Percentiles rank a stretch among this genome's conserved stretches.
Conservation (phyloP, 2,113 vertebrate species). For the Gymnobelideus leadbeateri region DNA sequence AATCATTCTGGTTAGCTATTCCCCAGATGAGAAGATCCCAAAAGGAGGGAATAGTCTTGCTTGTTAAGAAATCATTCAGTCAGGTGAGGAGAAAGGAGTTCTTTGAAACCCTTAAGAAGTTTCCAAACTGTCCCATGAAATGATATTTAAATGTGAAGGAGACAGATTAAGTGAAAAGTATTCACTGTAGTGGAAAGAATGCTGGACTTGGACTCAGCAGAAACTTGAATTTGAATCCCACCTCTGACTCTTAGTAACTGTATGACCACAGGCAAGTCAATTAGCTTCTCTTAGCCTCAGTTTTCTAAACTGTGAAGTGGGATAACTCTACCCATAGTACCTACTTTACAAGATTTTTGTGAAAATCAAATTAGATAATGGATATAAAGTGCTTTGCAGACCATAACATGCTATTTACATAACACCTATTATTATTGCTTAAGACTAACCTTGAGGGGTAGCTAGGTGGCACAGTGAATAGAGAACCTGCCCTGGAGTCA, state of each 20-base stretch:
- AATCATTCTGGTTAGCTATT: slow-evolving; percentile 29
- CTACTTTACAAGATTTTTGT: not conserved
- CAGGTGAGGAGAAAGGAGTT: not conserved
- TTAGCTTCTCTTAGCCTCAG: not conserved
- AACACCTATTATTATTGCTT: not conserved
- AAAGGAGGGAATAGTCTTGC: not conserved
- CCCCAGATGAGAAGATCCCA: slow-evolving; percentile 35
- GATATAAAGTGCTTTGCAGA: not conserved
- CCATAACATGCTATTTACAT: not conserved
- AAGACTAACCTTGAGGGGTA: not conserved
- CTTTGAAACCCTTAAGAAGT: slow-evolving; percentile 4
- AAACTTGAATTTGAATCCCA: not conserved
- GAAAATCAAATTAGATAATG: not conserved
- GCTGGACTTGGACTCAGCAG: not conserved
- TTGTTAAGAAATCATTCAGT: slow-evolving; percentile 21
- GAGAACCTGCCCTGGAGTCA: too few species aligned
- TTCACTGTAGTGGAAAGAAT: not conserved
- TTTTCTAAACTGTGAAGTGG: not conserved
- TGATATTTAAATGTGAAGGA: not conserved
- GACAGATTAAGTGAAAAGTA: not conserved
- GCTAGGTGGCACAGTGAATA: too few species aligned
- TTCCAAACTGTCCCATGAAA: not conserved
- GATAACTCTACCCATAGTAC: not conserved
- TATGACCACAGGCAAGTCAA: not conserved
- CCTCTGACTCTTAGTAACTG: not conserved